Evolutionary conservation across 2,888 invertebrate species (phyloP).

Genomic region (Muschampia plurimacula): DNA sequence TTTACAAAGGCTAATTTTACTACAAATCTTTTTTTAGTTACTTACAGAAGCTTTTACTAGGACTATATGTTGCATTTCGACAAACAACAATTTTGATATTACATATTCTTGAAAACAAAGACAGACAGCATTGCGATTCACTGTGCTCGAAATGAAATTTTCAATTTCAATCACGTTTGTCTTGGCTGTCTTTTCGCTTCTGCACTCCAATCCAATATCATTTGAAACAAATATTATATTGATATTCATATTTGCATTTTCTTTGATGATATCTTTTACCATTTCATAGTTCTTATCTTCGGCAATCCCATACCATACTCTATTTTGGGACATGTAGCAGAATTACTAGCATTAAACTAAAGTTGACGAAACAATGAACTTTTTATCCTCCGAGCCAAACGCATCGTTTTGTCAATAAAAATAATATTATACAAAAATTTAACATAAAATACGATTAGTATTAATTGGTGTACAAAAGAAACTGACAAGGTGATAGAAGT

Average conservation of each 20-base stretch:
- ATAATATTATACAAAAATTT: background rate
- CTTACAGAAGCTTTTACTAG: background rate
- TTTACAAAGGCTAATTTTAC: conserved; percentile 21
- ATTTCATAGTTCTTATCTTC: background rate
- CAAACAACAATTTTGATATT: background rate
- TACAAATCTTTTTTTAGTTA: background rate
- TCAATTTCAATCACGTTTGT: conserved; percentile 24
- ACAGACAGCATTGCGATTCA: conserved; percentile 1
- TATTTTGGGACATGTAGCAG: conserved; percentile 4
- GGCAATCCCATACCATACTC: background rate
- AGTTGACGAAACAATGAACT: background rate
- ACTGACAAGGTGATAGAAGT: background rate
- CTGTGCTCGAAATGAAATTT: background rate
- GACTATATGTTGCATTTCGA: background rate
- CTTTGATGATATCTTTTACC: conserved; percentile 3
- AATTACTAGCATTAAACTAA: conserved; percentile 7
- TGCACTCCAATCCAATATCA: conserved; percentile 22
- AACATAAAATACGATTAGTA: background rate
- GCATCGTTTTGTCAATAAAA: background rate
- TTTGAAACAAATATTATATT: conserved; percentile 21
- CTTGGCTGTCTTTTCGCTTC: conserved; percentile 18
- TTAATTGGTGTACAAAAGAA: background rate
- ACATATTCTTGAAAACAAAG: background rate
- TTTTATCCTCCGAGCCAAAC: background rate
- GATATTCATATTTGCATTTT: conserved; percentile 26